Conservation (phyloP, 1,140 invertebrate genomes). For the Camponotus vicinus region DNA sequence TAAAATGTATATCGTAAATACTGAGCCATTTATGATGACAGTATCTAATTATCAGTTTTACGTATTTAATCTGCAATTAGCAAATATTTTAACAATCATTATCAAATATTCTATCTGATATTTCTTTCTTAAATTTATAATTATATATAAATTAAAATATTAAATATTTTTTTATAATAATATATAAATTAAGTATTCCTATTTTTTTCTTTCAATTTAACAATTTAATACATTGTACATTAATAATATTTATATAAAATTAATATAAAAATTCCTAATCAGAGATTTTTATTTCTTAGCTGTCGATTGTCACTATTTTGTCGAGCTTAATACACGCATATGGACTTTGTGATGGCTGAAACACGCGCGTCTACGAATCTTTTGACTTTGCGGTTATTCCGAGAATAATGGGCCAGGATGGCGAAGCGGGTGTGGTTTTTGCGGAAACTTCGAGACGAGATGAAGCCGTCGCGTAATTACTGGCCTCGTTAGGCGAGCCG, state of each 20-base stretch:
- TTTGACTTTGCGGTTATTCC: slow-evolving; percentile 69
- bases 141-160: background rate
- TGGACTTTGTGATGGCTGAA: background rate
- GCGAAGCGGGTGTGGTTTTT: slow-evolving; percentile 77
- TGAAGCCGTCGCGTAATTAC: slow-evolving; percentile 86
- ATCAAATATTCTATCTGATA: background rate
- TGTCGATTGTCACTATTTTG: background rate
- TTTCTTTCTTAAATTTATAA: background rate
- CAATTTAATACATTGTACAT: background rate
- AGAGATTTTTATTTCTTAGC: background rate
- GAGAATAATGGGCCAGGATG: slow-evolving; percentile 79
- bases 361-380: slow-evolving; percentile 60
- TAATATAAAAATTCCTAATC: background rate
- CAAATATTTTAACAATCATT: background rate
- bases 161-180: background rate
- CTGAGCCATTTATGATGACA: background rate
- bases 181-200: background rate
- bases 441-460: slow-evolving; percentile 81
- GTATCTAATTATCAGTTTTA: slow-evolving; percentile 47
- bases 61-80: slow-evolving; percentile 36
- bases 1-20: slow-evolving; percentile 49
- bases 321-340: background rate
- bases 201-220: background rate
- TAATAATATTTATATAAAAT: background rate
- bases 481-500: slow-evolving; percentile 83